Percentiles rank a stretch among this genome's conserved stretches.
Evolutionary conservation across 2,888 invertebrate species (phyloP).

Genomic region (Polydrusus pterygomalis): DNA sequence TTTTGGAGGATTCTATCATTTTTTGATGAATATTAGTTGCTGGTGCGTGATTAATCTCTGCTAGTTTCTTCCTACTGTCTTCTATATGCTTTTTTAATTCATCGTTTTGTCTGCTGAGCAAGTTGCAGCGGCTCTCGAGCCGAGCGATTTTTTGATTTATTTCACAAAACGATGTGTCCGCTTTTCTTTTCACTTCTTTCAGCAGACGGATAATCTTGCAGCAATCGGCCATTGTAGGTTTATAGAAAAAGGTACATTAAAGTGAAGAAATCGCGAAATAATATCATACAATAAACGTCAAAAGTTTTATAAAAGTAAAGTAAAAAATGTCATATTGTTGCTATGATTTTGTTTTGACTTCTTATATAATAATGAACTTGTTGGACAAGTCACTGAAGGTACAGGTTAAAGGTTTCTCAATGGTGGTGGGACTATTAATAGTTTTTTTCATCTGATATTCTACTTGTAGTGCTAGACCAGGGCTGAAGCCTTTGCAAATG

Average conservation of each 20-base stretch:
- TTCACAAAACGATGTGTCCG: constrained; percentile 23
- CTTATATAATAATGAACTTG: neutral
- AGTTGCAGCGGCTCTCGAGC: constrained; percentile 29
- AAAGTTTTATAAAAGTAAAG: neutral
- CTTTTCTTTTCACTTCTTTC: constrained; percentile 34
- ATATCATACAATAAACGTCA: constrained; percentile 7
- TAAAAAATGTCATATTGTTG: constrained; percentile 15
- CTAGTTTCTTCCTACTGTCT: constrained; percentile 20
- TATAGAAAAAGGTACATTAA: neutral
- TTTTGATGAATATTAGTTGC: neutral
- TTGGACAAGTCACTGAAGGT: no score
- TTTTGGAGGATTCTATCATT: neutral
- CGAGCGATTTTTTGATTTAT: constrained; percentile 38
- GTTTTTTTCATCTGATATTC: no score
- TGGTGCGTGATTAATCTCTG: constrained; percentile 2
- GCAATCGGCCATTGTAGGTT: constrained; percentile 26
- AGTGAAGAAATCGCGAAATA: constrained; percentile 2
- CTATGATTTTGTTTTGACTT: constrained; percentile 13
- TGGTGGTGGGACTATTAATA: neutral
- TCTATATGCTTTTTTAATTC: constrained; percentile 22
- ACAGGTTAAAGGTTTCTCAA: neutral
- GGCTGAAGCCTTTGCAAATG: no score
- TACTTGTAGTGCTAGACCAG: no score
- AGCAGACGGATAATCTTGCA: constrained; percentile 35
- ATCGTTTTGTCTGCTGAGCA: constrained; percentile 32